These are phyloP conservation scores for Romanomermis culicivorax DNA, from an alignment of 2,888 invertebrate genomes.

Conservation along the genomic window DNA sequence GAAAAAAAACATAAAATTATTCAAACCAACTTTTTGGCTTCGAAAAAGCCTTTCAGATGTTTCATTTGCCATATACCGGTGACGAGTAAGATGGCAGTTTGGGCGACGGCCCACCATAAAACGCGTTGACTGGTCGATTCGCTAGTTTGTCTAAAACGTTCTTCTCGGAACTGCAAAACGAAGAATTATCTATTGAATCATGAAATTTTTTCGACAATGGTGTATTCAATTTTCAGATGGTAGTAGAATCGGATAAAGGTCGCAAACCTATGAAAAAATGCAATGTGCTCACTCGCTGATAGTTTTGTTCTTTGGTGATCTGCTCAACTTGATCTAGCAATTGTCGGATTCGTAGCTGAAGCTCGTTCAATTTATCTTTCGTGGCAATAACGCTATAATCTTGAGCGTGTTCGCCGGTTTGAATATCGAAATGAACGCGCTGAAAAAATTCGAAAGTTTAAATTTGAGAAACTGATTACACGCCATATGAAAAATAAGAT, in stretches of 20 bases:
- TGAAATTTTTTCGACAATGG: no score
- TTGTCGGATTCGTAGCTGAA: slow-evolving; percentile 80
- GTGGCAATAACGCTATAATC: slow-evolving; percentile 92
- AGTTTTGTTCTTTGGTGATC: slow-evolving; percentile 97
- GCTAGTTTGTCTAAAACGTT: slow-evolving; percentile 84
- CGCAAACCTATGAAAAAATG: no score
- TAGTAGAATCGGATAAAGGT: no score
- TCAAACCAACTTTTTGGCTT: slow-evolving; percentile 84
- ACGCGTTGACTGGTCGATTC: slow-evolving; percentile 89
- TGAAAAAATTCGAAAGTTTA: slow-evolving; percentile 28
- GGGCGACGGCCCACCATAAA: slow-evolving; percentile 85
- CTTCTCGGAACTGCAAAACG: slow-evolving; percentile 63
- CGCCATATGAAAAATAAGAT: neutral
- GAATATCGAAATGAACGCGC: slow-evolving; percentile 83
- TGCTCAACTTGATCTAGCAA: slow-evolving; percentile 91
- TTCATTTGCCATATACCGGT: slow-evolving; percentile 99
- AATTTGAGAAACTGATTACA: neutral
- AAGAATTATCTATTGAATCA: no score
- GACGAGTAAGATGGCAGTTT: slow-evolving; percentile 61
- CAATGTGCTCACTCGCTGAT: slow-evolving; percentile 67
- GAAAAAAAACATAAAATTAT: no score
- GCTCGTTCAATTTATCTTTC: slow-evolving; percentile 82
- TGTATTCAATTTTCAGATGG: no score
- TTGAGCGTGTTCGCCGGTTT: slow-evolving; percentile 94
- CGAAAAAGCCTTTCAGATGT: slow-evolving; percentile 95